Evolutionary conservation across 1,140 invertebrate genomes (phyloP).

Genomic region (Drosophila takahashii): DNA sequence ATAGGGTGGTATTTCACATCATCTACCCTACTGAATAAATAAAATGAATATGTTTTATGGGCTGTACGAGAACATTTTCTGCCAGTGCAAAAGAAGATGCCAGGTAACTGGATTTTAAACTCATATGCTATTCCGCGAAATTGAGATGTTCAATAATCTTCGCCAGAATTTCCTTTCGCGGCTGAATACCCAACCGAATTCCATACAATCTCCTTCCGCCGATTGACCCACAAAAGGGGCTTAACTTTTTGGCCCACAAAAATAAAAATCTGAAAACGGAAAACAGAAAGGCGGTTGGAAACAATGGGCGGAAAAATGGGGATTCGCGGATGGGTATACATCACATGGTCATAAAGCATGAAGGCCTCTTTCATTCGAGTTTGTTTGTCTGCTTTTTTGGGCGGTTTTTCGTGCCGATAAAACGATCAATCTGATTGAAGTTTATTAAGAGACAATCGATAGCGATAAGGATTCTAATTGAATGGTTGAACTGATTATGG

Average conservation of each 20-base stretch:
- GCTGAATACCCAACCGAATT: not conserved
- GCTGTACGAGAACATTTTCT: not conserved
- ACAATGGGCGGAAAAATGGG: not conserved
- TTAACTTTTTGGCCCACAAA: not conserved
- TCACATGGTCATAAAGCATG: slow-evolving; percentile 17
- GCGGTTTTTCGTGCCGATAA: slow-evolving; percentile 19
- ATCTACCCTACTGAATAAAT: too few relatives aligned
- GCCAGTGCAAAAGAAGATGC: not conserved
- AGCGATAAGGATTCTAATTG: slow-evolving; percentile 37
- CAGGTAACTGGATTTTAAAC: not conserved
- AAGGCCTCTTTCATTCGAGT: slow-evolving; percentile 1
- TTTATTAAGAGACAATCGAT: slow-evolving; percentile 23
- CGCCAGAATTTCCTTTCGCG: not conserved
- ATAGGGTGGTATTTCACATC: not conserved
- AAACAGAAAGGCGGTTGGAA: not conserved
- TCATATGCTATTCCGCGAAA: not conserved
- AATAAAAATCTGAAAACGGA: not conserved
- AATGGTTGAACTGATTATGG: slow-evolving; percentile 29
- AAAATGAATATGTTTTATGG: not conserved
- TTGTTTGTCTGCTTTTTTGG: not conserved
- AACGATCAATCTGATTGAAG: slow-evolving; percentile 46
- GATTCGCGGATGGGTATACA: not conserved
- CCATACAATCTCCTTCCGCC: not conserved
- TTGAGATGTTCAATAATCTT: slow-evolving; percentile 6
- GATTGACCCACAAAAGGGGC: slow-evolving; percentile 7